phyloP scores from a whole-genome alignment of 2,113 vertebrate genomes.

The Macroglossus sobrinus region DNA sequence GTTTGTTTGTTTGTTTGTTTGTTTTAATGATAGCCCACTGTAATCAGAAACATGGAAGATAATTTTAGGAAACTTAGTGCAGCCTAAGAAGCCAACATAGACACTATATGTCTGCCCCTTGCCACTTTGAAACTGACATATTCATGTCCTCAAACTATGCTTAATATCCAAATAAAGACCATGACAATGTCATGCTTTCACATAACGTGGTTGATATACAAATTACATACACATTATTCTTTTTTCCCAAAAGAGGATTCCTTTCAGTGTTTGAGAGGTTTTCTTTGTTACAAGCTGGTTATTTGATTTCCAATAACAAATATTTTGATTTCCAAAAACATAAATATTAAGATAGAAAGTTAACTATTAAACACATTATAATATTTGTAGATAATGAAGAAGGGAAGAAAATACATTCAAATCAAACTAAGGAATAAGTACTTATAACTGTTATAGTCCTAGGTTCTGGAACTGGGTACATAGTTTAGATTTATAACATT shows the following conservation, averaged over 20 bases:
- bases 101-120: neutral
- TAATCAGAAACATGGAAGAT: neutral
- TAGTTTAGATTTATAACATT: neutral
- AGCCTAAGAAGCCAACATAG: neutral
- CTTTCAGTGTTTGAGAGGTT: neutral
- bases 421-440: neutral
- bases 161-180: neutral
- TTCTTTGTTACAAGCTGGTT: neutral
- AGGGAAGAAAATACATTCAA: neutral
- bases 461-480: neutral
- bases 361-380: neutral
- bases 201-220: neutral
- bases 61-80: neutral
- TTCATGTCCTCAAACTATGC: neutral
- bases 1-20: too few relatives aligned
- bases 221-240: neutral
- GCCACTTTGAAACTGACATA: neutral
- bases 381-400: neutral
- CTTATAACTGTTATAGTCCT: neutral
- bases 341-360: neutral
- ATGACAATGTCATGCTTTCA: neutral
- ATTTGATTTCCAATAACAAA: neutral
- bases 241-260: neutral
- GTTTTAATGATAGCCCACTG: neutral
- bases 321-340: neutral